Evolutionary conservation across 2,888 invertebrate genomes (phyloP), one percentile per base, ranked within the genome.

Genomic region (Ariolimax columbianus): DNA sequence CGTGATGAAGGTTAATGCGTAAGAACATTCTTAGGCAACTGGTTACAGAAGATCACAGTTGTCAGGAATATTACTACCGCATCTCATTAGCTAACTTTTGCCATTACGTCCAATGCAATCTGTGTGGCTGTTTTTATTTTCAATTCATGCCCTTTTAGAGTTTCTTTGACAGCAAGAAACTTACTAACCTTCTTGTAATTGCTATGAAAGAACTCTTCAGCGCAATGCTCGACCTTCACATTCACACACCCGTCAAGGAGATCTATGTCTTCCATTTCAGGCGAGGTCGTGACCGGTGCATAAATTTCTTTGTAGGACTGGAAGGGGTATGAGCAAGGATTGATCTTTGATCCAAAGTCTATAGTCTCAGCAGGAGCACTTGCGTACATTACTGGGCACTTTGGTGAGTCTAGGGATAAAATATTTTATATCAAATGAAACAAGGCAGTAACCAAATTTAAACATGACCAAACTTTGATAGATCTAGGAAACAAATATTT

Each of bases 191-290:
- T 90, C 84, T 91, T 90, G 40, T 89, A 89, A 78, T 90, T 88
- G 7, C 85, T 77, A 4, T 90, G 82, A 77, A 89, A 92, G 84
- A 92, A 92, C 87, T 91, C 90, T 63, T 90, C 86, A 4, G 89
- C 87, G 79, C 90, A 87, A 17, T 88, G 88, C n/a, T 91, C 91
- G 14, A 92, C 92, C 55, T 87, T 86, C 0, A 92, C 92, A 84
- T 86, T 89, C 36, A 92, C 91, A 19, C 91, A 90, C 14, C 92
- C 92, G 83, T 92, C 92, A 3, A 90, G 90, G 17, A 91, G 88
- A 80, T 92, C 92, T 70, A 91, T 89, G 30, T 89, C 89, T 0
- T 89, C 89, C 59, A 84, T 78, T 17, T 79, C 82, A n/a, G 9
- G 19, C 7, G 36, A 40, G 33, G 68, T 43, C 7, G 40, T 40